These are phyloP conservation scores for Diarsia rubi DNA, from an alignment of 2,888 invertebrate genomes.

Conservation along the genomic window DNA sequence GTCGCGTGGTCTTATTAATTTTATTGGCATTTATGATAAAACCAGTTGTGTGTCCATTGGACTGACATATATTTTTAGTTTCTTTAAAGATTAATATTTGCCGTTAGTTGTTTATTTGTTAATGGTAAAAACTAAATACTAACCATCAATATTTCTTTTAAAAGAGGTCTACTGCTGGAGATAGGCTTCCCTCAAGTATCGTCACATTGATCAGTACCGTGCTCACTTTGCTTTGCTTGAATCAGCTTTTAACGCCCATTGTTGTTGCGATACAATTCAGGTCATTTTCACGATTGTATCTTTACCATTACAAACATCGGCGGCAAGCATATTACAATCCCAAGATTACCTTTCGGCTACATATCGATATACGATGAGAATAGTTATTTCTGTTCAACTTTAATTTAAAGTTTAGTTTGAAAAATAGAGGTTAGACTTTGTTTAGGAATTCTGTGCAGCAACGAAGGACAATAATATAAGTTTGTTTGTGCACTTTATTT, in stretches of 20 bases:
- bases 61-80: background rate
- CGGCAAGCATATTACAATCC: background rate
- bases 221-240: no score
- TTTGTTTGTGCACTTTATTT: slow-evolving; percentile 27
- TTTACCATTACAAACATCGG: background rate
- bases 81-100: background rate
- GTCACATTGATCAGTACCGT: no score
- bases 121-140: no score
- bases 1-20: background rate
- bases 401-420: background rate
- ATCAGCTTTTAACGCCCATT: no score
- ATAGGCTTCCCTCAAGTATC: no score
- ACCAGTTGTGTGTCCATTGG: background rate
- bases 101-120: no score
- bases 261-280: background rate
- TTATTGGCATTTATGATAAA: background rate
- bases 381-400: background rate
- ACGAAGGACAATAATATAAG: slow-evolving; percentile 4
- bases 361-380: background rate
- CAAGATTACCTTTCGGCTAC: background rate
- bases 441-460: background rate
- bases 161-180: no score
- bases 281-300: background rate
- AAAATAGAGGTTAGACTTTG: background rate
- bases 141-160: no score